Percentiles rank a stretch among this genome's conserved stretches.
These are phyloP conservation scores for Lacerta agilis DNA, from an alignment of 2,797 vertebrate species.

Conservation along the genomic window DNA sequence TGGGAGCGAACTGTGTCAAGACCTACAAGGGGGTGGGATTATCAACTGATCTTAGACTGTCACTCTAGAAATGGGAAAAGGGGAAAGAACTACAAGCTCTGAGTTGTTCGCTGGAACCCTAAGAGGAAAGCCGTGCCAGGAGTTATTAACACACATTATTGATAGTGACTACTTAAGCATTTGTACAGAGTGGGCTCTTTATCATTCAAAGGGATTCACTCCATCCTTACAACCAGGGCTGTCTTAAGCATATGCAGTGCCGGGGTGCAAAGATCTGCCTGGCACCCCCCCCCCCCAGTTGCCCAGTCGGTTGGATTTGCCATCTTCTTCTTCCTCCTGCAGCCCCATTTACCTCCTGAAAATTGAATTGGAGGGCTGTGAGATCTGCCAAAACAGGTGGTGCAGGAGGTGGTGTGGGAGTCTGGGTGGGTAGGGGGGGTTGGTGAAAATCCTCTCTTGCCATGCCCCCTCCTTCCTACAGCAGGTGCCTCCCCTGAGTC, in stretches of 20 bases:
- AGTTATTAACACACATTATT: background rate
- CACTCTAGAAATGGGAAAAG: background rate
- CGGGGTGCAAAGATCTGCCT: too few species aligned
- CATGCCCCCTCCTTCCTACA: background rate
- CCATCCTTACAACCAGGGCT: too few species aligned
- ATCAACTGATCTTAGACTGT: slow-evolving; percentile 1
- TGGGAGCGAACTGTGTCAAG: background rate
- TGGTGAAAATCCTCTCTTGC: background rate
- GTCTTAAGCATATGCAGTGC: background rate
- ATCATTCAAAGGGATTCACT: background rate
- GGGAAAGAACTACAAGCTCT: background rate
- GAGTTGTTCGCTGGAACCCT: background rate
- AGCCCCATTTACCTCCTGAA: too few species aligned
- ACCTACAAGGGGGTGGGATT: background rate
- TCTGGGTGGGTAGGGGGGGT: too few species aligned
- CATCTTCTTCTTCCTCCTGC: too few species aligned
- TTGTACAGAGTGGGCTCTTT: background rate
- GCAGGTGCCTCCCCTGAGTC: background rate
- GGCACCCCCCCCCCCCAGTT: too few species aligned
- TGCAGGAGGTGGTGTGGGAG: too few species aligned
- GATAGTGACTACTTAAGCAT: background rate
- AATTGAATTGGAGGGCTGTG: too few species aligned
- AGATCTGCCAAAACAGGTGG: too few species aligned
- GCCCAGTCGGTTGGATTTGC: too few species aligned
- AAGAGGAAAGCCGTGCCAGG: background rate